phyloP scores from a whole-genome alignment of 35 echinoderm and acorn worm species.

The Patiria miniata region DNA sequence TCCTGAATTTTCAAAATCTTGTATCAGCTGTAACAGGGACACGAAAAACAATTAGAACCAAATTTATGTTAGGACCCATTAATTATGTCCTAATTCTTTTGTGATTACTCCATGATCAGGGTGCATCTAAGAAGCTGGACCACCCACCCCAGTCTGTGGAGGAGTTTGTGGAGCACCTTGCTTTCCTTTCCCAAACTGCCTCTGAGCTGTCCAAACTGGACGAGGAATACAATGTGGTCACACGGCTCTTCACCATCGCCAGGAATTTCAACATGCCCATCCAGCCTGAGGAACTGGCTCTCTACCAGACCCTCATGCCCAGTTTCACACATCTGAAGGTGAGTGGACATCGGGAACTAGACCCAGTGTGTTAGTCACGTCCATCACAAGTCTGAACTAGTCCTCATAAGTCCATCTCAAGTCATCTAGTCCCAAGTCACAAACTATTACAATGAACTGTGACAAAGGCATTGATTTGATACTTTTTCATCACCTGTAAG shows the following conservation, averaged over 20 bases:
- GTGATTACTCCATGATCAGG: constrained; percentile 46
- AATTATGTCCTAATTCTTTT: background rate
- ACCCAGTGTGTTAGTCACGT: no score
- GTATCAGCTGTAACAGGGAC: no score
- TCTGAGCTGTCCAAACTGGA: constrained; percentile 81
- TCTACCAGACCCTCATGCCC: constrained; percentile 99
- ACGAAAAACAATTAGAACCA: no score
- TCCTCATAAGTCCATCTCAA: no score
- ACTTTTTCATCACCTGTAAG: no score
- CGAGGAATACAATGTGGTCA: constrained; percentile 87
- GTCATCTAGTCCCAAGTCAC: no score
- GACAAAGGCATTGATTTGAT: no score
- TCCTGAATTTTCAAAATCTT: no score
- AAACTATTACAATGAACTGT: no score
- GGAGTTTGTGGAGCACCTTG: constrained; percentile 93
- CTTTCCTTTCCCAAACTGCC: constrained; percentile 79
- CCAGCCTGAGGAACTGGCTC: constrained; percentile 90
- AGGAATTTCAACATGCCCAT: constrained; percentile 86
- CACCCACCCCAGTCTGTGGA: constrained; percentile 77
- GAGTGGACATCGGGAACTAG: background rate
- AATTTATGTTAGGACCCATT: no score
- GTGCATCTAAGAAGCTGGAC: constrained; percentile 95
- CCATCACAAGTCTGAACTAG: no score
- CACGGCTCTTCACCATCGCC: constrained; percentile 92
- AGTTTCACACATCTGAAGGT: constrained; percentile 99